Evolutionary conservation across 2,797 vertebrate genomes (phyloP), one percentile per base, ranked within the genome.

Genomic region (Rallus crepitans): DNA sequence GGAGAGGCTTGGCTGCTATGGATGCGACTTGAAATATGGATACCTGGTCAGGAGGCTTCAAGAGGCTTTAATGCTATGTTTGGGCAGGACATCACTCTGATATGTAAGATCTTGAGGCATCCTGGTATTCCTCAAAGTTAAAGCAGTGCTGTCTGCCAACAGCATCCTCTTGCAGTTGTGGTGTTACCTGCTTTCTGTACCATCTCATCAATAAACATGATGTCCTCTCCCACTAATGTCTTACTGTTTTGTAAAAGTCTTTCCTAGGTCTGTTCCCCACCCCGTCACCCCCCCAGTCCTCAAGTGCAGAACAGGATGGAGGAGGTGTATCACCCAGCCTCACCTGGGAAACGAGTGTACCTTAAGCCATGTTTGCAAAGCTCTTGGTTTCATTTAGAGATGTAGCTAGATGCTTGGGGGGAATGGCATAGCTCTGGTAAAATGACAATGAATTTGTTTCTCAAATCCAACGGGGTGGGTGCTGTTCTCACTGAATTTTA

Each of bases 401-500:
- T 1, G 11, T 35, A 61, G 37, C 24, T 50, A 31, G 31, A 31
- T 87, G 55, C 80, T 96, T 23, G 55, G 45, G 30, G n/a, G 10
- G 0, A 68, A 2, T 63, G 25, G 60, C 87, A 52, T 5, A 50
- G 12, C 37, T 75, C 40, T 87, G 28, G 63, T 78, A 82, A 48
- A 87, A 57, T 65, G 59, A 76, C 52, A 77, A 75, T 27, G 39
- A 27, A 55, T 86, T 77, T 86, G 33, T 61, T 93, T 79, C 30
- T 87, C n/a, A 72, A 93, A 94, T 52, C n/a, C 45, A 63, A 2
- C 8, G 55, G 15, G 8, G 15, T 50, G 59, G 53, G 7, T 73
- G 47, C 80, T 81, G 40, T 90, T 93, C 72, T 57, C 40, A 60
- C 39, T 69, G 47, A 42, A 33, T 87, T 84, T 88, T 86, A 52